Evolutionary conservation across 2,113 vertebrate genomes (phyloP).

Genomic region (Aplodontia rufa): DNA sequence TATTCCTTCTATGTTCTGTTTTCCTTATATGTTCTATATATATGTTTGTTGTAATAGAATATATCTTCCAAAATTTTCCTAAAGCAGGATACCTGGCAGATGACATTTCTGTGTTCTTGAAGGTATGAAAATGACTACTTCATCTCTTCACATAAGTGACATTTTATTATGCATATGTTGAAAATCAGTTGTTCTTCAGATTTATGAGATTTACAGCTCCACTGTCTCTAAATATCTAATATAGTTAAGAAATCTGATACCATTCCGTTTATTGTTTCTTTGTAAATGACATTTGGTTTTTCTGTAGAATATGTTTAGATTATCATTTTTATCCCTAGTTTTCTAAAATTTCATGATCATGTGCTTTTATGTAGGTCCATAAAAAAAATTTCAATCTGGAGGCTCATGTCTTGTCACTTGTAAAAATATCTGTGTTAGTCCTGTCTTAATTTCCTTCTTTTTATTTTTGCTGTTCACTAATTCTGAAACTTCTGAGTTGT

Average conservation of each 20-base stretch:
- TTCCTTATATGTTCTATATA: neutral
- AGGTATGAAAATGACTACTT: conserved; percentile 2
- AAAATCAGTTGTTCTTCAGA: neutral
- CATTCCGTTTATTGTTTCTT: neutral
- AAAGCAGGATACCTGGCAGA: neutral
- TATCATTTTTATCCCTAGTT: neutral
- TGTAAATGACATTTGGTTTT: neutral
- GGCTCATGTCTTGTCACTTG: neutral
- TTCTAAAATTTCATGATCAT: conserved; percentile 29
- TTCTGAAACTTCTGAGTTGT: neutral
- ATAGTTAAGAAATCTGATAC: neutral
- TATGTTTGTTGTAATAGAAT: neutral
- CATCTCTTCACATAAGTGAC: neutral
- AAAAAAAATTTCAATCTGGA: neutral
- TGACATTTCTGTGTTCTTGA: neutral
- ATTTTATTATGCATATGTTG: neutral
- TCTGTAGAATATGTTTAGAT: neutral
- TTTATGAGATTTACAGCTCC: neutral
- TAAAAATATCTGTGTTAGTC: neutral
- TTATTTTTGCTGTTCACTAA: neutral
- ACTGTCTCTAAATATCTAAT: neutral
- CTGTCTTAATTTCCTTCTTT: neutral
- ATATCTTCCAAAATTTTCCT: neutral
- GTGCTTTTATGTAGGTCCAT: neutral
- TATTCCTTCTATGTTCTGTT: neutral